Evolutionary conservation across 2,797 vertebrate species (phyloP), one percentile per base, ranked within the genome.

Genomic region (Morus bassanus): DNA sequence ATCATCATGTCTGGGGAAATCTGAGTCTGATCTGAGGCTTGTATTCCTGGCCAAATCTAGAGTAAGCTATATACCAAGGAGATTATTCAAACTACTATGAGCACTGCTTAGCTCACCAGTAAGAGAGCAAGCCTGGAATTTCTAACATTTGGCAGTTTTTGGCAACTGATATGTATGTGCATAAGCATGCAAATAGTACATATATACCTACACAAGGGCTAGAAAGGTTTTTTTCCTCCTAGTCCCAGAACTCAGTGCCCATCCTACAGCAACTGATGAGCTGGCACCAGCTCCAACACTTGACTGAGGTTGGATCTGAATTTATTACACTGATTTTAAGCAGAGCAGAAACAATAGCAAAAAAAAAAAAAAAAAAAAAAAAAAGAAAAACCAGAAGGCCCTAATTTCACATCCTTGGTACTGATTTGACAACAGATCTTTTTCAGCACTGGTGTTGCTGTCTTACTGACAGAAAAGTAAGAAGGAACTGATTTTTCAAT

Each of bases 401-500:
- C 53, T 92, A 65, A 68, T 84, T 95, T 90, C 76, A 59, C 14
- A 41, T 88, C 67, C 33, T 77, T 80, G 54, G 28, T 53, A 78
- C 61, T 72, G 65, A 89, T 83, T 45, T 95, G 73, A 63, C 88
- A 91, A 72, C 41, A 87, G 64, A 63, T 39, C 60, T 57, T 91
- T 91, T 94, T 25, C 74, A 93, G 67, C 27, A 4, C 46, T 85
- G 22, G 16, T 80, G 45, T 43, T 80, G 41, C 85, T 81, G 31
- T 39, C 79, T 93, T 64, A 37, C 56, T 74, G 73, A 63, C 37
- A 91, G 73, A 87, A 78, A 88, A 69, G 53, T 41, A 89, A 94
- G 87, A 77, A 96, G 41, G 53, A 85, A 87, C 33, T 88, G 87
- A 86, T 76, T 93, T 95, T 96, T 91, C 91, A 54, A 18, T 57